Conservation (phyloP, 2,113 vertebrate species). For the Columba janthina region DNA sequence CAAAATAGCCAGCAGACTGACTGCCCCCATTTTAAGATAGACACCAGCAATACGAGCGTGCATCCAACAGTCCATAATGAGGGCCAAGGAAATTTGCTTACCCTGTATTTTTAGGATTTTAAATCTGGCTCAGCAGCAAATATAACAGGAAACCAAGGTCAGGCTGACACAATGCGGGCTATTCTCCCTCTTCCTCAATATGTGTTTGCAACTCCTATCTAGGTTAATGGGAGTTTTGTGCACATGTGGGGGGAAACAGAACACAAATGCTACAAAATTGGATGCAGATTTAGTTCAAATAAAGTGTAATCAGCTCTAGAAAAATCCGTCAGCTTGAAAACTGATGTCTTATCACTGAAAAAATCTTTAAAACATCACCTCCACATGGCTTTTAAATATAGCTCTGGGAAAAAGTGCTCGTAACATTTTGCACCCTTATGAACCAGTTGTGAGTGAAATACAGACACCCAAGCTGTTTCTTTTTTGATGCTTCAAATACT, state of each 20-base stretch:
- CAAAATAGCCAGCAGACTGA: not conserved
- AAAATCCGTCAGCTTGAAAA: slow-evolving; percentile 42
- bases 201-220: slow-evolving; percentile 33
- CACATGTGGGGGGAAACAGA: slow-evolving; percentile 27
- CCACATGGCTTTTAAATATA: not conserved
- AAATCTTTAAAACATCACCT: slow-evolving; percentile 13
- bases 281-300: slow-evolving; percentile 48
- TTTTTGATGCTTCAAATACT: not conserved
- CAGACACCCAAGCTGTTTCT: not conserved
- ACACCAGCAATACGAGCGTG: not conserved
- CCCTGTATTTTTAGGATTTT: slow-evolving; percentile 41
- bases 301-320: slow-evolving; percentile 25
- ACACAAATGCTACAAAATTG: slow-evolving; percentile 30
- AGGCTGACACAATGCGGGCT: slow-evolving; percentile 33
- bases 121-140: slow-evolving; percentile 35
- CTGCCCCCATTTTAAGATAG: not conserved
- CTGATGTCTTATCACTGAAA: slow-evolving; percentile 29
- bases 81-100: slow-evolving; percentile 45
- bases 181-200: slow-evolving; percentile 56
- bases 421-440: not conserved
- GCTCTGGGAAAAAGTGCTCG: not conserved
- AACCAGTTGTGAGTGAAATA: not conserved
- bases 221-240: slow-evolving; percentile 32
- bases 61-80: not conserved
- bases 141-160: slow-evolving; percentile 49